Evolutionary conservation across 2,888 invertebrate species (phyloP), one percentile per base, ranked within the genome.

Genomic region (Trichogramma evanescens): DNA sequence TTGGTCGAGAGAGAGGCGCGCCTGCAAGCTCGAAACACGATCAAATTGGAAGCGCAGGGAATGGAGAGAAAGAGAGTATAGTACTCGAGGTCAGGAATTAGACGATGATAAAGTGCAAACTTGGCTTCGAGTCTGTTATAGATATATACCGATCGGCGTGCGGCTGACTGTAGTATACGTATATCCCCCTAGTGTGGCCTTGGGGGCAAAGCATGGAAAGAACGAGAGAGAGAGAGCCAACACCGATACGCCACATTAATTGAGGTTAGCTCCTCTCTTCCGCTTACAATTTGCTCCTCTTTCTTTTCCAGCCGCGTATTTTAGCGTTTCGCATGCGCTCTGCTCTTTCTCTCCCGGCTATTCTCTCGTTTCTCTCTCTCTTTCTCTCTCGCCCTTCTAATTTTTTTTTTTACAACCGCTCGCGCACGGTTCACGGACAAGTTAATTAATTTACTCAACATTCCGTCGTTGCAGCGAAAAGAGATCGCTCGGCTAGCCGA

Each of bases 371-470:
- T 51, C 13, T 42, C 46, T 40, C 8, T 8, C 13, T 3, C 39
- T 42, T 2, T 26, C 13, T 50, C 42, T 51, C 46, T 40, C n/a
- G 8, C 38, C 8, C 44, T 13, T 7, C 2, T 26, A 26, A 26
- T 2, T 26, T 26, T 26, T 26, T 26, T 26, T 26, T 26, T 26
- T 2, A 2, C 26, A 26, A 26, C 26, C 41, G 46, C 3, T 5
- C 10, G 46, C 46, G 4, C 46, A 1, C 5, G 46, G 50, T 53
- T 46, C 54, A 40, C 56, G 44, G 48, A 61, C 57, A 54, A 61
- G 61, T 54, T 61, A 56, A 61, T 61, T 61, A 61, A 61, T 57
- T 61, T 61, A 57, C 61, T 56, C 53, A 60, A 60, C 60, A 60
- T 60, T 49, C 52, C 41, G 43, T 26, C 26, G 26, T 26, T 26